Conservation (phyloP, 2,797 vertebrate species). For the Ctenopoma multispine region DNA sequence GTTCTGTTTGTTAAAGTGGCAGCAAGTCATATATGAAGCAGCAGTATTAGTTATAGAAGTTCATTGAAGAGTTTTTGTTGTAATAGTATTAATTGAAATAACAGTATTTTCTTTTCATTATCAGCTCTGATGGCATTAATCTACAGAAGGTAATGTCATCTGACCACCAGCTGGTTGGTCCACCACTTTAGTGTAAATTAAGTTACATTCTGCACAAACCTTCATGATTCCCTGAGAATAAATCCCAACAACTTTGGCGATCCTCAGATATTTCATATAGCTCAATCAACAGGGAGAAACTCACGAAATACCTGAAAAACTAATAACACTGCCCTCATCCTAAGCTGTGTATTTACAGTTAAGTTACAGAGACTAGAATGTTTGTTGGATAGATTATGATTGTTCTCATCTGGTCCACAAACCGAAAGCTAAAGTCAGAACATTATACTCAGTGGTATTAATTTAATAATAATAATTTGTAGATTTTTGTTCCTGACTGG, state of each 20-base stretch:
- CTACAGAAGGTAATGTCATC: neutral
- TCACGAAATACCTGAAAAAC: no score
- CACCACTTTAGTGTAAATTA: neutral
- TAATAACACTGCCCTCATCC: neutral
- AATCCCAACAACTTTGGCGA: no score
- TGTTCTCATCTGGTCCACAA: no score
- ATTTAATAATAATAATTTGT: no score
- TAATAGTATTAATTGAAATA: neutral
- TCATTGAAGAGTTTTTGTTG: neutral
- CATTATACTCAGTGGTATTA: no score
- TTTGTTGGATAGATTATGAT: no score
- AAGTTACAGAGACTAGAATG: no score
- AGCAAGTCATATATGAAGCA: neutral
- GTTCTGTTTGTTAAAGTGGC: no score
- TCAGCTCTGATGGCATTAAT: no score
- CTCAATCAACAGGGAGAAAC: neutral
- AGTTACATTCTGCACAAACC: no score
- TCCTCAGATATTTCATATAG: neutral
- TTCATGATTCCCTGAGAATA: neutral
- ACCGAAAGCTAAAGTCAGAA: neutral
- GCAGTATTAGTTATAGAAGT: neutral
- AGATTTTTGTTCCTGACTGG: no score
- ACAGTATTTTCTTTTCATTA: no score
- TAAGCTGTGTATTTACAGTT: neutral
- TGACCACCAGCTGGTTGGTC: neutral